Base-by-base conservation (phyloP, 2,888 invertebrate genomes). In the Perdita meconis region DNA sequence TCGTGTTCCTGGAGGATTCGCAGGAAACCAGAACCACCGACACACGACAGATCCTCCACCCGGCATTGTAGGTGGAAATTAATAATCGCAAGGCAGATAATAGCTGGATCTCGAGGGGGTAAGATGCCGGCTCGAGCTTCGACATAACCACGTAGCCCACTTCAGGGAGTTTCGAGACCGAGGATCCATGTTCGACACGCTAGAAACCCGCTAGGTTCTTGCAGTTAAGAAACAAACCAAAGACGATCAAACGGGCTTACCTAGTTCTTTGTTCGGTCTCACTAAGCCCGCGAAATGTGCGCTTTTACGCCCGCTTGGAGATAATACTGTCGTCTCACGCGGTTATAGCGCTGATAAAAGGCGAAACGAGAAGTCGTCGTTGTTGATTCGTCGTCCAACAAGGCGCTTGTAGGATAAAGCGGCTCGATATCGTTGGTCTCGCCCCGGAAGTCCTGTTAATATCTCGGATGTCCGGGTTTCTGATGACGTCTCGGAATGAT, bases 81-180 rank as follows among this genome's bases (percentile, higher is more conserved):
- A 82, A 82, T 82, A 82, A 82, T 82, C 82, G 67, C 60, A 56
- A 61, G 59, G 65, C 82, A 55, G 80, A 78, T 82, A 80, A 82
- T 82, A 77, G 76, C 63, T 68, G 69, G 82, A 79, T 73, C 73
- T 82, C 60, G 44, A 68, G 36, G 50, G 61, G 61, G 68, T 60
- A 42, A 50, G 51, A 38, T 63, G 30, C 30, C 6, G 57, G 44
- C 51, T 57, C 30, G 56, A 53, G 44, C 36, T 40, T 6, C 36
- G 47, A 70, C 60, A 51, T 79, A 82, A 79, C 82, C 76, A 50
- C 51, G 34, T 16, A 55, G 38, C 50, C 24, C 57, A 30, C 53
- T 70, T 47, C 44, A 56, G 56, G 51, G 42, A 64, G 38, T 66
- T 51, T 66, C 78, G 10, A 30, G 30, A 22, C 16, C 22, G 65